These are phyloP conservation scores for Pangasianodon hypophthalmus DNA, from an alignment of 2,113 vertebrate species.

Conservation along the genomic window DNA sequence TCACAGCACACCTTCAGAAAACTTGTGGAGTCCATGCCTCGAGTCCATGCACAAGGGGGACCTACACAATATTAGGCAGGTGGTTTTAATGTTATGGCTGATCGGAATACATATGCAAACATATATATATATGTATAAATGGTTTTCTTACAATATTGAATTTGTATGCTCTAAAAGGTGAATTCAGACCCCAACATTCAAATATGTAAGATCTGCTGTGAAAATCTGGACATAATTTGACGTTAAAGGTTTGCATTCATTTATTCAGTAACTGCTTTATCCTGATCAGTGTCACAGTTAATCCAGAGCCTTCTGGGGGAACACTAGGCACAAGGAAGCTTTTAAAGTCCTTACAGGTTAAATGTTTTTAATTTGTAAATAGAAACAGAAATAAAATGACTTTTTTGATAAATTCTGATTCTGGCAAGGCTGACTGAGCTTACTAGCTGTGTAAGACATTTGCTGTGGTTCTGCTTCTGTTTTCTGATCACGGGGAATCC, in stretches of 20 bases:
- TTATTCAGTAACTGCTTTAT: not conserved
- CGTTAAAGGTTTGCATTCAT: not conserved
- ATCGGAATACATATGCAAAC: no score
- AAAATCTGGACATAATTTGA: not conserved
- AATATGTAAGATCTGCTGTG: not conserved
- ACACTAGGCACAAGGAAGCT: not conserved
- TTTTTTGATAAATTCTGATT: not conserved
- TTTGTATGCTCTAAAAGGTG: no score
- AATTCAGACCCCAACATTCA: not conserved
- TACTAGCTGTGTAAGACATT: not conserved
- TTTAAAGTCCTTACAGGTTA: not conserved
- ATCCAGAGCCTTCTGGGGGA: not conserved
- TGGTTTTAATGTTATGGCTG: no score
- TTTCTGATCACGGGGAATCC: slow-evolving; percentile 35
- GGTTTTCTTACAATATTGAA: no score
- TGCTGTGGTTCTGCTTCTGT: slow-evolving; percentile 30
- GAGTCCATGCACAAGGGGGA: no score
- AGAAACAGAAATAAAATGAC: not conserved
- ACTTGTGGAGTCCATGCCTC: no score
- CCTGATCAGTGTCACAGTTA: not conserved
- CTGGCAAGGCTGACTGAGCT: no score
- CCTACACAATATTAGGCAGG: no score
- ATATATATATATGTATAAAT: no score
- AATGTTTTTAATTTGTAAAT: not conserved
- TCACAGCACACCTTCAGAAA: no score